These are phyloP conservation scores for Hystrix cristata DNA, from an alignment of 2,113 vertebrate genomes.

Conservation along the genomic window DNA sequence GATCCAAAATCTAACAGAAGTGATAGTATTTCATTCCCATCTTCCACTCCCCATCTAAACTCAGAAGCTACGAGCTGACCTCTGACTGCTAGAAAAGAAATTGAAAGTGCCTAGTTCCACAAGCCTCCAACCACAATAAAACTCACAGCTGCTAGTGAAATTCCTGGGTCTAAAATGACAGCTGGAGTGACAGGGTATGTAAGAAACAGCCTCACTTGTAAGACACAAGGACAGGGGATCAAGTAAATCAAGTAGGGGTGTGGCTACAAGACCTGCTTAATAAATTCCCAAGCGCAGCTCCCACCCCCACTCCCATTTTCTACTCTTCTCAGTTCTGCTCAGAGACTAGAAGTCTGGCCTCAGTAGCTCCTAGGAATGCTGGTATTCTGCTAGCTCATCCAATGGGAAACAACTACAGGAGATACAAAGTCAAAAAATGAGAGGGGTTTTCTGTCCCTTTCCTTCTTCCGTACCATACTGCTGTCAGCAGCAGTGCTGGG, in stretches of 20 bases:
- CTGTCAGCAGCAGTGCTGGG: neutral
- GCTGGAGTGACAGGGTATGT: neutral
- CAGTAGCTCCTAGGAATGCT: neutral
- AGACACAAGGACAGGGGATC: neutral
- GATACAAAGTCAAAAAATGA: neutral
- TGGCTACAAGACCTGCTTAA: neutral
- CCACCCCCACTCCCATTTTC: neutral
- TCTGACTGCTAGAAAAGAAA: neutral
- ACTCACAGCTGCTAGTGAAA: neutral
- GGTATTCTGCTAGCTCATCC: neutral
- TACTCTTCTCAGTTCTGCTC: neutral
- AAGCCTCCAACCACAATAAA: slow-evolving; percentile 8
- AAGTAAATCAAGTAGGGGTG: neutral
- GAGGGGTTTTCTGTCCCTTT: neutral
- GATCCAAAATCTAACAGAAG: slow-evolving; percentile 40
- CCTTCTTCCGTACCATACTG: neutral
- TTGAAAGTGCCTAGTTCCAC: neutral
- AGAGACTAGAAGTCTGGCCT: neutral
- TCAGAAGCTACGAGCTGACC: neutral
- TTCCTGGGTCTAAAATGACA: neutral
- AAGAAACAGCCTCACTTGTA: neutral
- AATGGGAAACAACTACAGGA: neutral
- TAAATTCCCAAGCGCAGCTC: neutral
- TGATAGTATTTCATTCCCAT: neutral
- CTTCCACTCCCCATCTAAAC: neutral